Evolutionary conservation across 2,888 invertebrate genomes (phyloP).

Genomic region (Trichacis sp.): DNA sequence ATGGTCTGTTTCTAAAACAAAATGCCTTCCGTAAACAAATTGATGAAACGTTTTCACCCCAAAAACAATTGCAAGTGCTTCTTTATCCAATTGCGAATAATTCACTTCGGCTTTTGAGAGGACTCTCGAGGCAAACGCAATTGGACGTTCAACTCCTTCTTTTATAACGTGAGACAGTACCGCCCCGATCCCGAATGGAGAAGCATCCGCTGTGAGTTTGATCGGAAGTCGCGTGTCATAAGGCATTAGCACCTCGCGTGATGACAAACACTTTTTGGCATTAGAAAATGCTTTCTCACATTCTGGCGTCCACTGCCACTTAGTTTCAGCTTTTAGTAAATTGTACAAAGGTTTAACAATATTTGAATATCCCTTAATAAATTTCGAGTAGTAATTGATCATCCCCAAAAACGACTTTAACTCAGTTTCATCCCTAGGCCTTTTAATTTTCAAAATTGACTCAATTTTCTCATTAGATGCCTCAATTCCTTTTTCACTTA

Average conservation of each 20-base stretch:
- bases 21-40: slow-evolving; percentile 43
- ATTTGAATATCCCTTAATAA: slow-evolving; percentile 44
- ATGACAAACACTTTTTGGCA: slow-evolving; percentile 16
- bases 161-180: slow-evolving; percentile 36
- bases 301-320: slow-evolving; percentile 26
- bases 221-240: slow-evolving; percentile 24
- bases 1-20: slow-evolving; percentile 59
- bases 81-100: slow-evolving; percentile 47
- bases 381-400: slow-evolving; percentile 57
- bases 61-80: slow-evolving; percentile 45
- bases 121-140: slow-evolving; percentile 41
- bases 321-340: slow-evolving; percentile 41
- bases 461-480: slow-evolving; percentile 31
- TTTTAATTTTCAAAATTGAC: slow-evolving; percentile 31
- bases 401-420: slow-evolving; percentile 49
- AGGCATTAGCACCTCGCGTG: slow-evolving; percentile 16
- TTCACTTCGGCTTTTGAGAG: slow-evolving; percentile 33
- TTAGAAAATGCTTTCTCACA: slow-evolving; percentile 26
- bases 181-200: slow-evolving; percentile 24
- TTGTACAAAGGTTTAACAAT: slow-evolving; percentile 44
- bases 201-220: slow-evolving; percentile 24
- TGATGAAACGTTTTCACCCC: slow-evolving; percentile 47
- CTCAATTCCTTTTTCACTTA: slow-evolving; percentile 42
- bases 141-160: slow-evolving; percentile 30
- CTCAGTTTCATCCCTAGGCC: slow-evolving; percentile 42